phyloP scores from a whole-genome alignment of 2,797 vertebrate genomes.

The Gymnoscopelus braueri region DNA sequence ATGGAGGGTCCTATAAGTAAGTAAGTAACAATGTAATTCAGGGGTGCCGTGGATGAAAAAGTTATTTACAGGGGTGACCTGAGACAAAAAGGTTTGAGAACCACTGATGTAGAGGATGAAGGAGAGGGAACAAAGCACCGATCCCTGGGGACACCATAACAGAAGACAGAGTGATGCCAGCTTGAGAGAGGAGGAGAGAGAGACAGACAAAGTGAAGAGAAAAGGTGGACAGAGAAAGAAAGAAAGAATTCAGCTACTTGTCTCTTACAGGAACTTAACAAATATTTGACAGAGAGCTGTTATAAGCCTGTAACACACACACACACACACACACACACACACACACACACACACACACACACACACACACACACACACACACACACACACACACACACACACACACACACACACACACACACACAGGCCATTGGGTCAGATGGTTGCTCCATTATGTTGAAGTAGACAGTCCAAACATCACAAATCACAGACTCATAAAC shows the following conservation, averaged over 20 bases:
- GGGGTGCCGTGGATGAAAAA: too few species aligned
- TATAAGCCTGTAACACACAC: neutral
- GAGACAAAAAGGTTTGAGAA: too few species aligned
- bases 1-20: too few species aligned
- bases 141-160: neutral
- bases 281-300: constrained; percentile 37
- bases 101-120: too few species aligned
- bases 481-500: constrained; percentile 6
- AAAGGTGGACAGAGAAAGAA: neutral
- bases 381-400: constrained; percentile 8
- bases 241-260: constrained; percentile 9
- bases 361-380: constrained; percentile 20
- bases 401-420: constrained; percentile 15
- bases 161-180: neutral
- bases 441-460: neutral
- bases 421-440: constrained; percentile 7
- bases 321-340: constrained; percentile 12
- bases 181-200: neutral
- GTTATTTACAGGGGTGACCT: too few species aligned
- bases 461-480: constrained; percentile 1
- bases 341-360: constrained; percentile 10
- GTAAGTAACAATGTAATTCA: too few species aligned
- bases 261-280: constrained; percentile 26
- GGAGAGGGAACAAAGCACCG: too few species aligned
- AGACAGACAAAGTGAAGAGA: neutral